Base-by-base conservation (phyloP, 2,888 invertebrate genomes). In the Odontocolon sp. region DNA sequence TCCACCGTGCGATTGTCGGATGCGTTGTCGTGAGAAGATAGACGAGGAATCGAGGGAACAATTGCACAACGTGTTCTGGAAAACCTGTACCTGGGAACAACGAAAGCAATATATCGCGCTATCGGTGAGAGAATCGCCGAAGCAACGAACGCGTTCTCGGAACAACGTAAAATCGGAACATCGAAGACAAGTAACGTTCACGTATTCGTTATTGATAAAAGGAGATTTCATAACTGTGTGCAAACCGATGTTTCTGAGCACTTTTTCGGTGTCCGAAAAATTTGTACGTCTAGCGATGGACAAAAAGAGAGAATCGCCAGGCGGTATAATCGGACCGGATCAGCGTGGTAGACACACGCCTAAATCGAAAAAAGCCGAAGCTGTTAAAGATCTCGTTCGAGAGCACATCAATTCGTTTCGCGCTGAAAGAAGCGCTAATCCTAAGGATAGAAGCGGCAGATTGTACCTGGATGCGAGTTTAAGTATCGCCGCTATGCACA, bases 211-310 rank as follows among this genome's bases (percentile, higher is more conserved):
- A 14, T 38, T 84, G 16, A 72, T 83, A 3, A 83, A 85, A 47
- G 80, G 80, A 1, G 82, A 86, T 28, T 83, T 81, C 45, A 81
- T 85, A 42, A 85, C 83, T 3, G 85, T 87, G 6, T 87, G 86
- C 73, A 87, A 87, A 50, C 80, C 81, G 47, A 87, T 87, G 86
- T 87, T 87, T 57, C 81, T 87, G 9, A 86, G 83, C 31, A 87
- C 85, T 0, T 86, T 87, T 47, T 83, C 84, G 0, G 80, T 86
- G 9, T 86, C 86, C 0, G 87, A 87, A 61, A 87, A 86, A 66
- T 85, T 86, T n/a, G 84, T 87, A 18, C 81, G 84, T 3, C 81
- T 84, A 3, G 85, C 82, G 0, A 85, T 87, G 83, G 84, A 83
- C 50, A 87, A 86, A 28, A 86, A 86, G 61, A 71, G 86, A 67